Evolutionary conservation across 2,797 vertebrate genomes (phyloP).

Genomic region (Taenioides sp.): DNA sequence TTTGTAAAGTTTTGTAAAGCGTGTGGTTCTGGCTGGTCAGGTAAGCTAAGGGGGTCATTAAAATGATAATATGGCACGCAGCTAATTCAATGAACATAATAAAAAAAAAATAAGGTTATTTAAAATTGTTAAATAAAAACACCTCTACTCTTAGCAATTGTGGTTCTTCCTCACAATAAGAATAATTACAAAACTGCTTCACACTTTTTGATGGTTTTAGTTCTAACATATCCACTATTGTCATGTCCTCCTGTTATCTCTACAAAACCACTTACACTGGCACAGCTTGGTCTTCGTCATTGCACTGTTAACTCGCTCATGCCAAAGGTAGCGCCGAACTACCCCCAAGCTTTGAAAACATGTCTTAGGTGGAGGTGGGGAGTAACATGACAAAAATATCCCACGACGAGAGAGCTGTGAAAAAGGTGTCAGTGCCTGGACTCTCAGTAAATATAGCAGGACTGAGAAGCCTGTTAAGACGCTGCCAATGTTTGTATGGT

Average conservation of each 20-base stretch:
- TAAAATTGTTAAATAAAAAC: too few species aligned
- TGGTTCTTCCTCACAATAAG: too few species aligned
- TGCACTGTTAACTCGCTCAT: not conserved
- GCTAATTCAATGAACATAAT: too few species aligned
- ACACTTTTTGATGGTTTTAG: not conserved
- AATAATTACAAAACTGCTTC: too few species aligned
- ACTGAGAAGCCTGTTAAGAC: conserved; percentile 14
- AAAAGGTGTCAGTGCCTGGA: conserved; percentile 7
- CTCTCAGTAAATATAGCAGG: conserved; percentile 7
- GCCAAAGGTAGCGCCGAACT: not conserved
- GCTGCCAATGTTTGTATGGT: conserved; percentile 44
- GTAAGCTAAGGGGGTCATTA: too few species aligned
- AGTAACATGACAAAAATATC: conserved; percentile 6
- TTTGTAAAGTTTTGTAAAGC: too few species aligned
- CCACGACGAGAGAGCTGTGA: not conserved
- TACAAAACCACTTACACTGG: conserved; percentile 1
- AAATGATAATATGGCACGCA: too few species aligned
- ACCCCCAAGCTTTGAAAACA: not conserved
- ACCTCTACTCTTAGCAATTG: too few species aligned
- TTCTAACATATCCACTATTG: not conserved
- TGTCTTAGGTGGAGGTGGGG: conserved; percentile 3
- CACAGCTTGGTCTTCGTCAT: not conserved
- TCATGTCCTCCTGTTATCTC: not conserved
- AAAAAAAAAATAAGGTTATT: too few species aligned
- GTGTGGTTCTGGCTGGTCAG: too few species aligned